Base-by-base conservation (phyloP, 2,797 vertebrate species). In the Triplophysa bombifrons region DNA sequence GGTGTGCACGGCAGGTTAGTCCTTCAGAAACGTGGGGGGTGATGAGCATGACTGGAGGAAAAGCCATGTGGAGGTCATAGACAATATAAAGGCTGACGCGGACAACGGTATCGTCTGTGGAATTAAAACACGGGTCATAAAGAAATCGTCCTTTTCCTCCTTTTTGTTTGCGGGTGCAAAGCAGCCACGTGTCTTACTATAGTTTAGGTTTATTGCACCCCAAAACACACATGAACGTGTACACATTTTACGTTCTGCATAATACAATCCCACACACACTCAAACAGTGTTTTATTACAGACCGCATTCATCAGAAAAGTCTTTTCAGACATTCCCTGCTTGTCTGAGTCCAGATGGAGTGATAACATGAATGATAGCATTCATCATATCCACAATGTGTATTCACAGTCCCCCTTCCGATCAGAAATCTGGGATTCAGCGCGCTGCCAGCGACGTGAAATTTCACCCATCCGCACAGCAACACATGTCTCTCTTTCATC, bases 1-100 rank as follows among this genome's bases (percentile, higher is more conserved):
- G 87, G 88, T 87, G 82, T 87, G 86, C 83, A 83, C 86, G 89
- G 90, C 92, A 91, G 89, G 90, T 92, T 91, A 90, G 87, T 78
- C 22, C 30, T 9, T 44, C 73, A 65, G 46, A 58, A 50, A 71
- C 67, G 20, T 50, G 46, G 41, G 72, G 44, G 50, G 22, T 74
- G 78, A 66, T 0, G 10, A 67, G 13, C 71, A 27, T 50, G 60
- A 41, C 41, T 46, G 30, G 46, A 78, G 27, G 30, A 51, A 71
- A 34, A 64, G 67, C 46, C 76, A 72, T 44, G 76, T 44, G 51
- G 68, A 72, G 68, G 76, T 78, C 76, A 78, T 48, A 14, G 48
- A 38, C 66, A 9, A 61, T 60, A 69, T 48, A 44, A 46, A 6
- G 60, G 75, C 75, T 70, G 55, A 78, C 60, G 27, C n/a, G 63